Conservation (phyloP, 1,140 invertebrate species). For the Elysia chlorotica region DNA sequence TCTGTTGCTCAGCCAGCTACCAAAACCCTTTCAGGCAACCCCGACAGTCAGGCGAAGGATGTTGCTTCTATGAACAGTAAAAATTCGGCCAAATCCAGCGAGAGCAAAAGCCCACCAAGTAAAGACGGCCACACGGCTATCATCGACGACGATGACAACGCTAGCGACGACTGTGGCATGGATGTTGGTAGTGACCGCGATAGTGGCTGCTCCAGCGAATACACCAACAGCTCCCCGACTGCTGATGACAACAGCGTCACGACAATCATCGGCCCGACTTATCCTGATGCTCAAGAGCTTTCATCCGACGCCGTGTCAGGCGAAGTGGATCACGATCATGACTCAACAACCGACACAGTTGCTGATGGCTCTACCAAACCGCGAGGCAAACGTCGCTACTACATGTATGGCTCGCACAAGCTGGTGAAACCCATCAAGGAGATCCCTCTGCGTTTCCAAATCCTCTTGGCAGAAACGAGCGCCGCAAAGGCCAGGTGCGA, state of each 20-base stretch:
- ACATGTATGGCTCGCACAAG: constrained; percentile 54
- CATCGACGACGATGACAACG: background rate
- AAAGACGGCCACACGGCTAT: background rate
- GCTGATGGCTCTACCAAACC: constrained; percentile 14
- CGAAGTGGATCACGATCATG: too few species aligned
- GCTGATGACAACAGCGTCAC: constrained; percentile 15
- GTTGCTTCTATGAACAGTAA: background rate
- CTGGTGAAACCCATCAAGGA: constrained; percentile 58
- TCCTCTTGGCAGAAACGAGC: constrained; percentile 46
- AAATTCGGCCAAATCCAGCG: background rate
- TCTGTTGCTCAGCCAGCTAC: background rate
- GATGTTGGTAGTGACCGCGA: constrained; percentile 27
- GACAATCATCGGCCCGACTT: constrained; percentile 16
- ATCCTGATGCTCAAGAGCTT: constrained; percentile 6
- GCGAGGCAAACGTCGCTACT: constrained; percentile 47
- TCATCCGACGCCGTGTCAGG: too few species aligned
- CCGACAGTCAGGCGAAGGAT: background rate
- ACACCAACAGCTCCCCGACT: constrained; percentile 19
- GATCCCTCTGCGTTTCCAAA: constrained; percentile 52
- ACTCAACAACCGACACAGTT: background rate
- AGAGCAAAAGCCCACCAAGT: background rate
- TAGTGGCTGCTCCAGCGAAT: constrained; percentile 27
- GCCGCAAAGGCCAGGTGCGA: constrained; percentile 50
- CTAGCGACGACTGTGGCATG: constrained; percentile 18
- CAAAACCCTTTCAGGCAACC: background rate